These are phyloP conservation scores for Apis dorsata DNA, from an alignment of 1,140 invertebrate genomes.

Conservation along the genomic window DNA sequence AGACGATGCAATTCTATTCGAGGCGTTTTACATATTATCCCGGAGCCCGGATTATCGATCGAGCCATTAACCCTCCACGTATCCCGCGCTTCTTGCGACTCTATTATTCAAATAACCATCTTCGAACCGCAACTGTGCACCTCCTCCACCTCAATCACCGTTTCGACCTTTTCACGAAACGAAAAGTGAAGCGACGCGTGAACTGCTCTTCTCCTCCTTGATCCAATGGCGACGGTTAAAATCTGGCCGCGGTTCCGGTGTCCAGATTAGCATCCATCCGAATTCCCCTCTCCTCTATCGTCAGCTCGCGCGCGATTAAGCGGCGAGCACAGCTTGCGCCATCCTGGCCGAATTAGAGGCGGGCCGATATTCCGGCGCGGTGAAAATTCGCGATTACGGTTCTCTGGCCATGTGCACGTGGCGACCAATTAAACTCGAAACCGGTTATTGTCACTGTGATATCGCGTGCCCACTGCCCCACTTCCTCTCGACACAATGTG, in stretches of 20 bases:
- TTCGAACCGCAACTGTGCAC: not conserved
- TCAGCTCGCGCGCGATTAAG: conserved; percentile 69
- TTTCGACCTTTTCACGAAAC: not conserved
- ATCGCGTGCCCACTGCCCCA: too few species aligned
- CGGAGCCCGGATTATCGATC: conserved; percentile 11
- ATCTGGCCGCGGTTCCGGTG: not conserved
- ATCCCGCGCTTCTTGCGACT: not conserved
- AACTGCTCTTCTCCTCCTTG: not conserved
- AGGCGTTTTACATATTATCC: not conserved
- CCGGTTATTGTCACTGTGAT: conserved; percentile 10
- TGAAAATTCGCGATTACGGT: conserved; percentile 65
- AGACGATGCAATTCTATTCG: not conserved
- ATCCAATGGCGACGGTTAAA: not conserved
- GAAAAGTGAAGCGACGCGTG: conserved; percentile 5
- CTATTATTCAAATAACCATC: not conserved
- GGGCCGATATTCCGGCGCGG: conserved; percentile 32
- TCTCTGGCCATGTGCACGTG: conserved; percentile 47
- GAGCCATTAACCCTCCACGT: not conserved
- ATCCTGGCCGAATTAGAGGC: conserved; percentile 67
- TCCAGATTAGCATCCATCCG: conserved; percentile 2
- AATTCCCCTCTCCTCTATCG: conserved; percentile 22
- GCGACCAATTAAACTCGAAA: conserved; percentile 3
- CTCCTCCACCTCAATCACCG: too few species aligned
- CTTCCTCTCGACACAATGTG: not conserved
- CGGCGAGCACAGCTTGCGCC: conserved; percentile 61